These are phyloP conservation scores for Tipula lateralis DNA, from an alignment of 2,888 invertebrate species.

Conservation along the genomic window DNA sequence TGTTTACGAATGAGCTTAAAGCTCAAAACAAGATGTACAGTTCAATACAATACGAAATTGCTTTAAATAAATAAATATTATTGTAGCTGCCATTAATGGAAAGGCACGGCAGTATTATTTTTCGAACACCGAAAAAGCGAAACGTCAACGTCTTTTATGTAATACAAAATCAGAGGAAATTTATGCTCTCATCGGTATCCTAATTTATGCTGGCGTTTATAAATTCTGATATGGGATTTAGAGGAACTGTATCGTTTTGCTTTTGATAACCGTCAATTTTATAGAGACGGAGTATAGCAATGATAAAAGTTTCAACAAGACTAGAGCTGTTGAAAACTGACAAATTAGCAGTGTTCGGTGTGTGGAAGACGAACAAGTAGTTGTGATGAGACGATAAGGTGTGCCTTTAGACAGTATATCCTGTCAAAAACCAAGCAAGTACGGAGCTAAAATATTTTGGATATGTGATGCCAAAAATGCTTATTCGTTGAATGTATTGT, in stretches of 20 bases:
- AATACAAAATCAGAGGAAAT: not conserved
- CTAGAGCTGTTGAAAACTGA: not conserved
- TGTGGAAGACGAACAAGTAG: constrained; percentile 12
- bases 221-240: not conserved
- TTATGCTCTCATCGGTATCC: not conserved
- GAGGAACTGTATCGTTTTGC: not conserved
- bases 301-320: not conserved
- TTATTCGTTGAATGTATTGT: not conserved
- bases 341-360: constrained; percentile 19
- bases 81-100: no score
- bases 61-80: no score
- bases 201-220: no score
- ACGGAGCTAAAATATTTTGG: constrained; percentile 2
- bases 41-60: no score
- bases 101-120: not conserved
- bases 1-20: no score
- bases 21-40: no score
- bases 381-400: not conserved
- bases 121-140: not conserved
- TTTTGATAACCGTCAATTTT: not conserved
- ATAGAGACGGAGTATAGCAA: not conserved
- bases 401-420: not conserved
- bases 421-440: no score
- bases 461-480: constrained; percentile 27
- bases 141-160: not conserved